These are phyloP conservation scores for Adelognathus sp. DNA, from an alignment of 2,888 invertebrate species.

Conservation along the genomic window DNA sequence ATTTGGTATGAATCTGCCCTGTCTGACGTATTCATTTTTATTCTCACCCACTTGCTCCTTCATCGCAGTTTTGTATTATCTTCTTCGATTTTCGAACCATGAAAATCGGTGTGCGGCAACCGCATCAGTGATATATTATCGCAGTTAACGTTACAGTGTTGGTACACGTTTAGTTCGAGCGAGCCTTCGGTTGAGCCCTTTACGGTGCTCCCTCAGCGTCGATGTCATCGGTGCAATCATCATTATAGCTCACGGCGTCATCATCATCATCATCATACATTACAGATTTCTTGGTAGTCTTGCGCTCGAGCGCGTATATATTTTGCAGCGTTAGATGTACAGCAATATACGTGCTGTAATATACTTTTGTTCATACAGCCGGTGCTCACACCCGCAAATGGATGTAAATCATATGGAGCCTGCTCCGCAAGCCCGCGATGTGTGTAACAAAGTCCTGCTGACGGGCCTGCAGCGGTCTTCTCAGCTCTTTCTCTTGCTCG, in stretches of 20 bases:
- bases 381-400: slow-evolving; percentile 41
- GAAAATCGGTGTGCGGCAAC: slow-evolving; percentile 3
- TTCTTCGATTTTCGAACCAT: not conserved
- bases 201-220: slow-evolving; percentile 3
- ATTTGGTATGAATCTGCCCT: slow-evolving; percentile 67
- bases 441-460: slow-evolving; percentile 1
- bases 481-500: slow-evolving; percentile 53
- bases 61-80: not conserved
- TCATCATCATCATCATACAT: slow-evolving; percentile 57
- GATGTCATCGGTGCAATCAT: slow-evolving; percentile 57
- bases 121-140: slow-evolving; percentile 1
- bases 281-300: slow-evolving; percentile 47
- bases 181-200: slow-evolving; percentile 23
- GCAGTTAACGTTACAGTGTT: not conserved
- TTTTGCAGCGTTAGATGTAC: slow-evolving; percentile 15
- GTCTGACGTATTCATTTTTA: slow-evolving; percentile 53
- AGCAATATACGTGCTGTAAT: not conserved
- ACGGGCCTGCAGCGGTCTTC: slow-evolving; percentile 51
- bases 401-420: slow-evolving; percentile 64
- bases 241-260: slow-evolving; percentile 55
- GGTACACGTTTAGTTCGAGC: slow-evolving; percentile 45
- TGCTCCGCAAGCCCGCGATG: slow-evolving; percentile 36
- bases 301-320: slow-evolving; percentile 16
- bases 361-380: slow-evolving; percentile 34
- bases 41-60: slow-evolving; percentile 11